These are phyloP conservation scores for Tragelaphus imberbis DNA, from an alignment of 2,113 vertebrate genomes.

Conservation along the genomic window DNA sequence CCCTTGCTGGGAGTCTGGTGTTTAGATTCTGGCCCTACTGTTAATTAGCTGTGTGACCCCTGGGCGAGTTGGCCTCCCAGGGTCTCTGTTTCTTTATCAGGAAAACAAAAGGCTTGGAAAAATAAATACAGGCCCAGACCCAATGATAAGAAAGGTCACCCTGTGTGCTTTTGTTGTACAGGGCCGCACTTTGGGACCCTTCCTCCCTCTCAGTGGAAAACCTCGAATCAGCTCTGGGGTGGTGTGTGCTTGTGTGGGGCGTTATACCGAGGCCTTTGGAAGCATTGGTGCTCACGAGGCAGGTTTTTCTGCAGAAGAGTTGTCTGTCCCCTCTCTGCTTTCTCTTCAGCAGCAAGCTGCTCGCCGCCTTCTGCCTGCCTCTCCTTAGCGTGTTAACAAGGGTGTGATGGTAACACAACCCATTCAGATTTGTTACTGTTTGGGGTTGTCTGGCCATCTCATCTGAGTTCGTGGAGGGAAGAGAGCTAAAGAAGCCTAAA, in stretches of 20 bases:
- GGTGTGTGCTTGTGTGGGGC: not conserved
- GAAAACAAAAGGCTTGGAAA: constrained; percentile 47
- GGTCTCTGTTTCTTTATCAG: constrained; percentile 26
- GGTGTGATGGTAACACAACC: not conserved
- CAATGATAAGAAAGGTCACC: constrained; percentile 21
- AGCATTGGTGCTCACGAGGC: not conserved
- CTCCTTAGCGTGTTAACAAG: not conserved
- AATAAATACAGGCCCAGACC: constrained; percentile 17
- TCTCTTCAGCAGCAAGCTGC: not conserved
- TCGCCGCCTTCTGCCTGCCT: not conserved
- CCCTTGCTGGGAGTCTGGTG: not conserved
- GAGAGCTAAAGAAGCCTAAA: not conserved
- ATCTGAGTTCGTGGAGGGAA: not conserved
- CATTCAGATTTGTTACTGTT: not conserved
- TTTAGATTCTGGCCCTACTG: not conserved
- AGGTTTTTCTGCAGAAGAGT: not conserved
- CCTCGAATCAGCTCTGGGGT: not conserved
- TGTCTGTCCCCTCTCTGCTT: too few species aligned
- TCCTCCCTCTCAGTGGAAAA: not conserved
- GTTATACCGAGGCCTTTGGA: not conserved
- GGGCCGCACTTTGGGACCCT: not conserved
- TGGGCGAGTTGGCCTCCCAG: constrained; percentile 13
- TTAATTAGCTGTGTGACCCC: constrained; percentile 44
- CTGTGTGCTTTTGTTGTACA: not conserved
- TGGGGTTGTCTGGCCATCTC: not conserved